Conservation (phyloP, 2,797 vertebrate species). For the Coregonus ussuriensis region DNA sequence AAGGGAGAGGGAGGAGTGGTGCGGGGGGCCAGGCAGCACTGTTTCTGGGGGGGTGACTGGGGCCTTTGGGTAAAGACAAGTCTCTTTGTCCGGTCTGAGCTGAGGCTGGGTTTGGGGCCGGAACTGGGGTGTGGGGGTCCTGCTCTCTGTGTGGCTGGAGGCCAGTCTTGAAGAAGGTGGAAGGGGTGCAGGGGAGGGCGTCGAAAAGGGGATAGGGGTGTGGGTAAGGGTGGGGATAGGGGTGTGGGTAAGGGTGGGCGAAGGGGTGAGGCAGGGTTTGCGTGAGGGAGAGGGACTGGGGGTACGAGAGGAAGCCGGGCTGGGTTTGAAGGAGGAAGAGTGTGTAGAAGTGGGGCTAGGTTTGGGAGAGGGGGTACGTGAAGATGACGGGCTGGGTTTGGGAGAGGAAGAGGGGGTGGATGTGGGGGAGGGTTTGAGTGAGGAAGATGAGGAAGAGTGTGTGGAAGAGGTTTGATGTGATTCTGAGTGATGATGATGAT, state of each 20-base stretch:
- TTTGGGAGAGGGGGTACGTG: neutral
- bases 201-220: conserved; percentile 12
- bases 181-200: conserved; percentile 27
- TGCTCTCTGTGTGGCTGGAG: conserved; percentile 55
- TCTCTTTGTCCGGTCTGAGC: conserved; percentile 73
- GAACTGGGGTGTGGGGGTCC: conserved; percentile 66
- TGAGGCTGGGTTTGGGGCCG: conserved; percentile 64
- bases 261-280: conserved; percentile 43
- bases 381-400: conserved; percentile 25
- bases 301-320: conserved; percentile 40
- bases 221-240: conserved; percentile 20
- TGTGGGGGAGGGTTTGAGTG: conserved; percentile 24
- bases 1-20: conserved; percentile 16
- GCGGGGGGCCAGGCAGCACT: conserved; percentile 17
- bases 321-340: conserved; percentile 26
- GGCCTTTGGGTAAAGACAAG: conserved; percentile 59
- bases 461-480: conserved; percentile 22
- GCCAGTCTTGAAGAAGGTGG: neutral
- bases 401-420: neutral
- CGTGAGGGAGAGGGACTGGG: conserved; percentile 45
- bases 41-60: neutral
- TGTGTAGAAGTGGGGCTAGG: conserved; percentile 20
- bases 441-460: conserved; percentile 9
- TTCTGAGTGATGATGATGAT: conserved; percentile 8
- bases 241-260: conserved; percentile 24